Percentiles rank a stretch among this genome's conserved stretches.
phyloP scores from a whole-genome alignment of 1,140 invertebrate species.

The Glossosoma conforme region DNA sequence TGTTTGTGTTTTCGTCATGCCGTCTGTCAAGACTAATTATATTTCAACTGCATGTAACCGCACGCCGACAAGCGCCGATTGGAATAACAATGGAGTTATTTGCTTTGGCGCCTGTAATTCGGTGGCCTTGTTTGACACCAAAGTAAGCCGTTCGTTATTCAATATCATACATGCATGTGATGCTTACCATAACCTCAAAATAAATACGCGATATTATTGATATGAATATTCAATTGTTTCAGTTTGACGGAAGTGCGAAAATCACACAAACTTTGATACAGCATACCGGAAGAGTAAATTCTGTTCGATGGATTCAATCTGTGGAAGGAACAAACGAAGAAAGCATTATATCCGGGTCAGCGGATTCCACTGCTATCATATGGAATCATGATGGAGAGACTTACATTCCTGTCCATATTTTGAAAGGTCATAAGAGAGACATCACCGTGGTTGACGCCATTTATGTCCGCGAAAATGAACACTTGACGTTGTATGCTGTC shows the following conservation, averaged over 20 bases:
- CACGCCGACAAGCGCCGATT: conserved; percentile 8
- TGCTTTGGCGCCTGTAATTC: conserved; percentile 18
- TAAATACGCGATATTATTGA: background rate
- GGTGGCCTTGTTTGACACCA: conserved; percentile 12
- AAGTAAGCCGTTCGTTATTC: conserved; percentile 9
- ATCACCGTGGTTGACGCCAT: conserved; percentile 59
- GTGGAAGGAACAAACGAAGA: background rate
- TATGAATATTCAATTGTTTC: conserved; percentile 5
- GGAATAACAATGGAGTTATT: conserved; percentile 8
- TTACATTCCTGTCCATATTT: conserved; percentile 40
- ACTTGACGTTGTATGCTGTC: conserved; percentile 47
- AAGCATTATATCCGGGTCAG: conserved; percentile 61
- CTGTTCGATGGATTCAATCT: conserved; percentile 18
- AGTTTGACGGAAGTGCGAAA: conserved; percentile 17
- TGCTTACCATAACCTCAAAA: conserved; percentile 2
- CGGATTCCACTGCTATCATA: conserved; percentile 67
- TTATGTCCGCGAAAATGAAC: conserved; percentile 38
- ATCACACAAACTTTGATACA: conserved; percentile 17
- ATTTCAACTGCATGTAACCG: conserved; percentile 18
- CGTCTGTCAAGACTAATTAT: background rate
- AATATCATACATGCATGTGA: background rate
- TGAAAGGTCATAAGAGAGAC: conserved; percentile 54
- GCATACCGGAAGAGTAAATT: conserved; percentile 18
- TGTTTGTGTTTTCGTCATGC: no score
- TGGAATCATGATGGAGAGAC: conserved; percentile 54